phyloP scores from a whole-genome alignment of 2,888 invertebrate genomes.

The Minunthozetes semirufus region DNA sequence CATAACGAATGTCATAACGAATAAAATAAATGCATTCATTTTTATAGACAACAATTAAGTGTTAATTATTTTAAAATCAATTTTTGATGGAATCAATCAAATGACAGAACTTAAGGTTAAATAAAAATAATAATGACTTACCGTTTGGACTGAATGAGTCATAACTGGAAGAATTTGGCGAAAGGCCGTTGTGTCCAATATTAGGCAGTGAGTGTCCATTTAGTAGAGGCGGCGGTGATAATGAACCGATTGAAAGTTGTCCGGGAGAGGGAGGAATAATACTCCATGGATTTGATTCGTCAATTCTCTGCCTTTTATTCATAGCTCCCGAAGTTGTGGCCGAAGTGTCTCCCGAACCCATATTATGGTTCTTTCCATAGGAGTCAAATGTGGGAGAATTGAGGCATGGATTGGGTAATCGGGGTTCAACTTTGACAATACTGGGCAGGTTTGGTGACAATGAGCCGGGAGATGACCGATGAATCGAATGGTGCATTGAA shows the following conservation, averaged over 20 bases:
- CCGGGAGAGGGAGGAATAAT: constrained; percentile 39
- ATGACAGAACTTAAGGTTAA: background rate
- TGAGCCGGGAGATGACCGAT: constrained; percentile 38
- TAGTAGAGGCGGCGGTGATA: constrained; percentile 39
- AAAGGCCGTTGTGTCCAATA: constrained; percentile 37
- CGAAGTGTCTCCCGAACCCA: background rate
- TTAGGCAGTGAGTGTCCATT: constrained; percentile 35
- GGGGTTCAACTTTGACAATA: constrained; percentile 41
- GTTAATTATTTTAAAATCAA: background rate
- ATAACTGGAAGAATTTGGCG: constrained; percentile 39
- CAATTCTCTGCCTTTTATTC: constrained; percentile 37
- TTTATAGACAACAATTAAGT: too few relatives aligned
- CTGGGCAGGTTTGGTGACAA: constrained; percentile 40
- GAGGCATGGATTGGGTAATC: constrained; percentile 39
- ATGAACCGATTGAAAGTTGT: constrained; percentile 39
- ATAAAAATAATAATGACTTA: constrained; percentile 9
- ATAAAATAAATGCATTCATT: too few relatives aligned
- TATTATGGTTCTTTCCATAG: background rate
- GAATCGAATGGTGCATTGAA: background rate
- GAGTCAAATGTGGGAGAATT: background rate
- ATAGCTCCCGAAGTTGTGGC: constrained; percentile 33
- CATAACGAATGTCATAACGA: too few relatives aligned
- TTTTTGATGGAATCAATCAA: background rate
- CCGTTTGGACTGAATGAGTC: constrained; percentile 40
- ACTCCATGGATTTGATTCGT: constrained; percentile 38